phyloP scores from a whole-genome alignment of 2,888 invertebrate genomes.

The Eustalomyia histrio region DNA sequence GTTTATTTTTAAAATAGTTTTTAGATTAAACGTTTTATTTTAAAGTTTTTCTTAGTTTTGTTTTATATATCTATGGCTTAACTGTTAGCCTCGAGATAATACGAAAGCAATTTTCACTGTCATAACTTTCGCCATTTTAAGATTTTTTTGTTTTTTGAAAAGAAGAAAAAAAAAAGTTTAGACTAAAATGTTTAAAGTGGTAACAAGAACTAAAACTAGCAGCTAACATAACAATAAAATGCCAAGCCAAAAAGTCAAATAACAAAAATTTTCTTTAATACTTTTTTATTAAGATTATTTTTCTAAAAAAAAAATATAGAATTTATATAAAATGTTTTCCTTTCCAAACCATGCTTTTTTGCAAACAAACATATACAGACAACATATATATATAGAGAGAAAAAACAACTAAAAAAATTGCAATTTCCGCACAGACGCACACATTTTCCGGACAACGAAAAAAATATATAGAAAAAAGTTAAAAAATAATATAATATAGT shows the following conservation, averaged over 20 bases:
- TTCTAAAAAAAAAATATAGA: conserved; percentile 36
- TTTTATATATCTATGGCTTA: background rate
- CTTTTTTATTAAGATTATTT: conserved; percentile 12
- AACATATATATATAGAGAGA: conserved; percentile 22
- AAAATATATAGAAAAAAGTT: conserved; percentile 57
- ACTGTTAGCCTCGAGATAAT: conserved; percentile 49
- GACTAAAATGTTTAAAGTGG: conserved; percentile 53
- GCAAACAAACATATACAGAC: conserved; percentile 5
- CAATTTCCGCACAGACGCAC: conserved; percentile 78
- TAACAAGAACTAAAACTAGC: conserved; percentile 47
- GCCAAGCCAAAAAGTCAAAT: conserved; percentile 60
- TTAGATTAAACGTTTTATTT: conserved; percentile 25
- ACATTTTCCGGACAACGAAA: conserved; percentile 75
- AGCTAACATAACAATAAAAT: conserved; percentile 64
- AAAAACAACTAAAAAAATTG: conserved; percentile 62
- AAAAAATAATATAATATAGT: conserved; percentile 62
- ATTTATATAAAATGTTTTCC: conserved; percentile 48
- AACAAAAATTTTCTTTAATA: conserved; percentile 55
- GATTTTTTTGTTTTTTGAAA: conserved; percentile 16
- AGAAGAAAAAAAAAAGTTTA: background rate
- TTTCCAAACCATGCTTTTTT: conserved; percentile 4
- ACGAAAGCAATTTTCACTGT: conserved; percentile 63
- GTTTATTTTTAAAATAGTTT: background rate
- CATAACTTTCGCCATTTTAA: conserved; percentile 63
- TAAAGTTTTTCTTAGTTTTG: too few species aligned